A percentile compares a stretch with the other conserved stretches of the same genome.
These are phyloP conservation scores for Drosophila pseudoobscura DNA, from an alignment of 1,140 invertebrate species.

Conservation along the genomic window DNA sequence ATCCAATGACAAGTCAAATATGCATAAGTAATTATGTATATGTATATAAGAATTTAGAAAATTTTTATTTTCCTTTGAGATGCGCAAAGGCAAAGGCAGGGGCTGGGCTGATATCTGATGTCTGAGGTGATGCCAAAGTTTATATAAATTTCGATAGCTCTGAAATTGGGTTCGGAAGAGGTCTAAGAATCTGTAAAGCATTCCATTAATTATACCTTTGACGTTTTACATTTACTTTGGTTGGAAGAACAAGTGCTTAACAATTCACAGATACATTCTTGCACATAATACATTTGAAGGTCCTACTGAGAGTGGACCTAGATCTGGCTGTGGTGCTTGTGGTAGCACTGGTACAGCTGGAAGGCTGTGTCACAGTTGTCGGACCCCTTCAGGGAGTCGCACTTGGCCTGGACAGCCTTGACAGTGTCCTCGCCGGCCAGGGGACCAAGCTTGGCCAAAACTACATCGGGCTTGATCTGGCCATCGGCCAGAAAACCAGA, in stretches of 20 bases:
- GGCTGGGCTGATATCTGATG: background rate
- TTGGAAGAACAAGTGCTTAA: conserved; percentile 15
- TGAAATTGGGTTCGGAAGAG: background rate
- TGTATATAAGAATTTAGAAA: conserved; percentile 28
- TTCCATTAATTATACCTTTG: background rate
- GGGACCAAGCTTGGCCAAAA: conserved; percentile 45
- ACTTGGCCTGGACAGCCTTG: conserved; percentile 55
- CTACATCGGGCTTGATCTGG: conserved; percentile 50
- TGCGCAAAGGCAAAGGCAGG: no score
- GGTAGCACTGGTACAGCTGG: conserved; percentile 65
- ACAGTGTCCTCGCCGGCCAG: conserved; percentile 46
- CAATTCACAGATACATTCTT: conserved; percentile 34
- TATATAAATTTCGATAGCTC: background rate
- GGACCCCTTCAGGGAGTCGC: conserved; percentile 47
- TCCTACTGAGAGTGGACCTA: conserved; percentile 11
- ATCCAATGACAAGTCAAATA: conserved; percentile 43
- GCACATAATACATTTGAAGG: conserved; percentile 11
- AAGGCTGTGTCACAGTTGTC: conserved; percentile 70
- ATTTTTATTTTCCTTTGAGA: conserved; percentile 41
- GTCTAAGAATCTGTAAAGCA: background rate
- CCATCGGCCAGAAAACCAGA: conserved; percentile 51
- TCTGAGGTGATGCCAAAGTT: conserved; percentile 6
- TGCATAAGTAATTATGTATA: conserved; percentile 45
- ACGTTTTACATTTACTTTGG: background rate
- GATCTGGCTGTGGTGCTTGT: conserved; percentile 43